phyloP scores from a whole-genome alignment of 1,140 invertebrate genomes.

The Zeugodacus cucurbitae region DNA sequence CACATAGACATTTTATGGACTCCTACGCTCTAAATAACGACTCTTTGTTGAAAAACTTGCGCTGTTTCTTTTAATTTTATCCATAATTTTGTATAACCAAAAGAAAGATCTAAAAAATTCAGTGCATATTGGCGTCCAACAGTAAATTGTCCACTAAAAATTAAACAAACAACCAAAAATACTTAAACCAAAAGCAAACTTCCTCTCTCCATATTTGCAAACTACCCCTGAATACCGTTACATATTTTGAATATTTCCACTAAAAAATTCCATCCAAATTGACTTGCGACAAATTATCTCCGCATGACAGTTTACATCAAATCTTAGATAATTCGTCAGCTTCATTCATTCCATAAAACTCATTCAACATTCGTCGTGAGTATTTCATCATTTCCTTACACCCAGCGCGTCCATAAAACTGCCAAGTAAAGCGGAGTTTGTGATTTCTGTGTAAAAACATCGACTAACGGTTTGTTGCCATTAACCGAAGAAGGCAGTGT shows the following conservation, averaged over 20 bases:
- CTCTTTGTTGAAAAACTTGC: too few species aligned
- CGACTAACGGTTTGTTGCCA: not conserved
- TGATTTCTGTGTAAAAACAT: not conserved
- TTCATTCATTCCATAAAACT: slow-evolving; percentile 7
- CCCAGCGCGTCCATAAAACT: not conserved
- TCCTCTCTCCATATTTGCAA: not conserved
- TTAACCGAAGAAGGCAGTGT: not conserved
- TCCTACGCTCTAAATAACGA: too few species aligned
- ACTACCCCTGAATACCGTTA: not conserved
- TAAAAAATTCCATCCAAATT: not conserved
- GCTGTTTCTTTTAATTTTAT: too few species aligned
- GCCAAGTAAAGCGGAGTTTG: not conserved
- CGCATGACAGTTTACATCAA: not conserved
- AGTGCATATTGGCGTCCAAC: too few species aligned
- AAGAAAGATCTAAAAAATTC: too few species aligned
- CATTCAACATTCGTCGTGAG: not conserved
- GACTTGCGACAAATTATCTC: not conserved
- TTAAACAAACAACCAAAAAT: too few species aligned
- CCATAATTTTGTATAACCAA: too few species aligned
- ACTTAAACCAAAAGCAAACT: too few species aligned
- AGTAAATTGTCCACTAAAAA: too few species aligned
- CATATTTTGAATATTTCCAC: not conserved
- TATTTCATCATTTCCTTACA: not conserved
- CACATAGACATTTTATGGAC: too few species aligned
- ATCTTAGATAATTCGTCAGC: not conserved